These are phyloP conservation scores for Trachymyrmex cornetzi DNA, from an alignment of 1,140 invertebrate species.

Conservation along the genomic window DNA sequence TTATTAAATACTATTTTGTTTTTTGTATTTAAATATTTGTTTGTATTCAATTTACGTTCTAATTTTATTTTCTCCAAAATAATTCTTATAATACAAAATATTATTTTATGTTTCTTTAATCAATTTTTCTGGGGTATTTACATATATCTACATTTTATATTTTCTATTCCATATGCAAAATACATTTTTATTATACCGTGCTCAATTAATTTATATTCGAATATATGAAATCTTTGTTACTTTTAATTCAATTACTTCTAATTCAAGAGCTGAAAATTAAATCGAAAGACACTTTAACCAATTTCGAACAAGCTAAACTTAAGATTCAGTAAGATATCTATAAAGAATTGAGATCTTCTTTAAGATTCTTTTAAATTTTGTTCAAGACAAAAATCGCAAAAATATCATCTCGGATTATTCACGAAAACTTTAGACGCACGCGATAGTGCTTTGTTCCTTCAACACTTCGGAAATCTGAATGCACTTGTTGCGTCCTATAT, in stretches of 20 bases:
- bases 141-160: neutral
- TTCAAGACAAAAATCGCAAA: neutral
- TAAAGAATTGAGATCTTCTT: neutral
- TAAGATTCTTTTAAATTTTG: neutral
- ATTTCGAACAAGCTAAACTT: neutral
- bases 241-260: neutral
- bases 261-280: neutral
- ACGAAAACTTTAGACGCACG: slow-evolving; percentile 11
- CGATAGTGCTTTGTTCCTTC: slow-evolving; percentile 8
- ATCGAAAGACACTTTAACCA: neutral
- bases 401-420: slow-evolving; percentile 9
- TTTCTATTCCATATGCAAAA: neutral
- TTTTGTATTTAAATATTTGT: too few species aligned
- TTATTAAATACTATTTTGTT: too few species aligned
- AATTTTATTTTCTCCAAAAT: too few species aligned
- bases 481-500: slow-evolving; percentile 71
- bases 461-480: slow-evolving; percentile 43
- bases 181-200: neutral
- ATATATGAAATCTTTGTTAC: neutral
- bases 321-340: neutral
- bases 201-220: neutral
- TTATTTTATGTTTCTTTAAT: too few species aligned
- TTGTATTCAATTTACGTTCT: too few species aligned
- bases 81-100: too few species aligned
- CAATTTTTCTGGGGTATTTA: neutral